Conservation (phyloP, 2,888 invertebrate genomes). For the Rosalia funebris region DNA sequence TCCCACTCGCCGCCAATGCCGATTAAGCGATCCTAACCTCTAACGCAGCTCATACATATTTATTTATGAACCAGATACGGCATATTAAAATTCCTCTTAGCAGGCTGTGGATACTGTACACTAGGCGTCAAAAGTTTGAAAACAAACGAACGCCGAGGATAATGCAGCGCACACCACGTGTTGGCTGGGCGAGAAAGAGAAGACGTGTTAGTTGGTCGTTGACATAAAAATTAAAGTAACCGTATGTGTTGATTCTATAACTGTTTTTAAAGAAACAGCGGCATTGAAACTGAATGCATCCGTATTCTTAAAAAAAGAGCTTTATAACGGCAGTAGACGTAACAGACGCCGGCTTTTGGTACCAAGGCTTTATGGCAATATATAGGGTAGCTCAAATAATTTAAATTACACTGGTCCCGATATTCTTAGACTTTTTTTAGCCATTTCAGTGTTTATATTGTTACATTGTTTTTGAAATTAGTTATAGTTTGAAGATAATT, state of each 20-base stretch:
- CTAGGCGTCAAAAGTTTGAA: conserved; percentile 13
- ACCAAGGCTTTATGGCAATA: no score
- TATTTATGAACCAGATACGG: conserved; percentile 24
- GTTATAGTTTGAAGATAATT: no score
- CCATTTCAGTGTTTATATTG: no score
- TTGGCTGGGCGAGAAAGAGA: conserved; percentile 2
- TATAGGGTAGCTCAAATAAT: no score
- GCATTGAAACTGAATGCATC: no score
- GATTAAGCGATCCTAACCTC: conserved; percentile 15
- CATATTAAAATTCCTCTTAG: conserved; percentile 23
- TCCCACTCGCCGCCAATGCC: no score
- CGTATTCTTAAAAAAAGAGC: no score
- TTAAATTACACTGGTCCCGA: no score
- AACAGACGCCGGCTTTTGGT: no score
- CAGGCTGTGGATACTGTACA: conserved; percentile 16
- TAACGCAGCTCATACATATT: conserved; percentile 25
- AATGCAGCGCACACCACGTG: conserved; percentile 23
- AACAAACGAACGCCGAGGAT: background rate
- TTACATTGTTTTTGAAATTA: no score
- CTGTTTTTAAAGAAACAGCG: background rate
- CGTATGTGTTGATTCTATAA: background rate
- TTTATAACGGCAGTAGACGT: no score
- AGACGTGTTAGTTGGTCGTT: background rate
- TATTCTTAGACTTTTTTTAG: no score
- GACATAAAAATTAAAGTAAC: conserved; percentile 13